A percentile compares a stretch with the other conserved stretches of the same genome.
These are phyloP conservation scores for Sebastes paucispinis DNA, from an alignment of 2,797 vertebrate species.

Conservation along the genomic window DNA sequence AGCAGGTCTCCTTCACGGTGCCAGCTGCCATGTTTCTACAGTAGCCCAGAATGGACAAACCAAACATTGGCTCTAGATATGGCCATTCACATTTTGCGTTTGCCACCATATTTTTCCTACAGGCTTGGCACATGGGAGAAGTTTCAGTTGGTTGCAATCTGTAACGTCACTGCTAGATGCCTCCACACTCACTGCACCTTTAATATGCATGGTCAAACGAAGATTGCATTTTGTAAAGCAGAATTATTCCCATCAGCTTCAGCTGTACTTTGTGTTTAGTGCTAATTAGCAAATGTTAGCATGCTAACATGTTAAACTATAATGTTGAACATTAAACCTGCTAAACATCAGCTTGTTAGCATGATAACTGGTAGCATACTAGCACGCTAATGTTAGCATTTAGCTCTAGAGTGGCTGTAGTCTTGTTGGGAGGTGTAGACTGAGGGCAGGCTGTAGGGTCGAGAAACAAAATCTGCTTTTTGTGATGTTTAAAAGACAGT, in stretches of 20 bases:
- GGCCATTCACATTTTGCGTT: too few relatives aligned
- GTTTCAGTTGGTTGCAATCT: too few relatives aligned
- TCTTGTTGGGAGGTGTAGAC: background rate
- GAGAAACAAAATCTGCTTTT: background rate
- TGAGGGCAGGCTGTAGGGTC: background rate
- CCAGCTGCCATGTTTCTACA: too few relatives aligned
- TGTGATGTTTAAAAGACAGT: background rate
- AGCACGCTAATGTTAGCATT: background rate
- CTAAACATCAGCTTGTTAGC: background rate
- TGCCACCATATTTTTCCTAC: accelerated
- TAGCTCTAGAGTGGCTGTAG: background rate
- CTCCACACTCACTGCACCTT: background rate
- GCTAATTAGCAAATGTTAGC: background rate
- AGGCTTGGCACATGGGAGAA: too few relatives aligned
- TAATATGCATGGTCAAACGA: background rate
- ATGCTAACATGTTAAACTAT: background rate
- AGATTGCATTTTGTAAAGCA: background rate
- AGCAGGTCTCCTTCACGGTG: too few relatives aligned
- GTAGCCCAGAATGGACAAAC: too few relatives aligned
- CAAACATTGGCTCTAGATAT: too few relatives aligned
- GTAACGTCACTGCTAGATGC: too few relatives aligned
- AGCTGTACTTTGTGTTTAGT: background rate
- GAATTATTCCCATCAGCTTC: background rate
- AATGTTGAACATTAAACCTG: background rate
- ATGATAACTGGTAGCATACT: background rate